phyloP scores from a whole-genome alignment of 2,888 invertebrate species.

The Timema podura region DNA sequence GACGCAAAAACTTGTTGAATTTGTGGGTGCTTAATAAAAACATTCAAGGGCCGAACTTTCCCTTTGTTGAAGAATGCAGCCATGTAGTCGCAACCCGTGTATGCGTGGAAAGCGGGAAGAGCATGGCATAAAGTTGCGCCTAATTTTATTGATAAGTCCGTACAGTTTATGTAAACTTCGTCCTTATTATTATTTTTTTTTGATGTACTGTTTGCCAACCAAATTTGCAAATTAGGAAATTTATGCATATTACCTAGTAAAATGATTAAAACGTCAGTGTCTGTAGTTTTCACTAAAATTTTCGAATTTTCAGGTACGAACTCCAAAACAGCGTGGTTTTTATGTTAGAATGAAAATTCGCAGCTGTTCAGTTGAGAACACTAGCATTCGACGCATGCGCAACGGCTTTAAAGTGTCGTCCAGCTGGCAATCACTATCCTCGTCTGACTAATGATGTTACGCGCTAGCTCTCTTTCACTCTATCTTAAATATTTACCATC shows the following conservation, averaged over 20 bases:
- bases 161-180: conserved; percentile 34
- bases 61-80: conserved; percentile 11
- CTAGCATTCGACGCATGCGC: no score
- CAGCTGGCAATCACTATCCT: no score
- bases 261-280: conserved; percentile 37
- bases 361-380: no score
- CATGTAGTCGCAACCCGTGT: conserved; percentile 7
- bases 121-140: conserved; percentile 31
- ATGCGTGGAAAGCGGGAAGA: conserved; percentile 12
- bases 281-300: conserved; percentile 35
- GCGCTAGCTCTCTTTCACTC: no score
- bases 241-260: conserved; percentile 36
- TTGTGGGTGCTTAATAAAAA: no score
- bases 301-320: conserved; percentile 29
- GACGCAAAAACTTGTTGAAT: no score
- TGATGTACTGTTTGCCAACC: conserved; percentile 26
- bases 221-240: conserved; percentile 32
- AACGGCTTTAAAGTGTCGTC: no score
- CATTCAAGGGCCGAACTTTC: no score
- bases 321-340: no score
- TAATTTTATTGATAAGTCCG: conserved; percentile 34
- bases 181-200: conserved; percentile 24
- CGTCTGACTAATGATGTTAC: no score
- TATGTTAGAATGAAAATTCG: no score
- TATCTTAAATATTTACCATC: no score